phyloP scores from a whole-genome alignment of 2,888 invertebrate species.

The Caenorhabditis sp. region DNA sequence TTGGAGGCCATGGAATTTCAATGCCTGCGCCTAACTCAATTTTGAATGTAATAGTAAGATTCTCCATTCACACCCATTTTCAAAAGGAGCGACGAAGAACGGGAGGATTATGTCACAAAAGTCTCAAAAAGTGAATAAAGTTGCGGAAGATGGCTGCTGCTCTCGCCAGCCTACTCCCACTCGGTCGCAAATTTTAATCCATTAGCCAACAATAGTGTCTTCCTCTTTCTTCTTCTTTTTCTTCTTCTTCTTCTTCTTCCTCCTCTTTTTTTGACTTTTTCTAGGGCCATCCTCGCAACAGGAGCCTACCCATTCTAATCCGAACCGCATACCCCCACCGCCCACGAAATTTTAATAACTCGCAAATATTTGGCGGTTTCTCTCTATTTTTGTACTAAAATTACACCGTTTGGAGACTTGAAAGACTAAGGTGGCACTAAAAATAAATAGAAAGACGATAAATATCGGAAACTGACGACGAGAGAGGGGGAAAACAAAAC shows the following conservation, averaged over 20 bases:
- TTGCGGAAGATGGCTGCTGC: conserved; percentile 26
- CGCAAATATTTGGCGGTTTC: conserved; percentile 35
- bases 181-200: conserved; percentile 45
- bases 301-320: conserved; percentile 41
- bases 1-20: no score
- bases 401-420: background rate
- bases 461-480: conserved; percentile 14
- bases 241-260: background rate
- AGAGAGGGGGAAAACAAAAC: background rate
- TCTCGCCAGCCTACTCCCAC: background rate
- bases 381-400: conserved; percentile 13
- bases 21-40: no score
- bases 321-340: conserved; percentile 35
- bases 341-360: conserved; percentile 50
- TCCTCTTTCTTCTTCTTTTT: conserved; percentile 9
- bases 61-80: no score
- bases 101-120: background rate
- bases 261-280: no score
- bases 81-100: background rate
- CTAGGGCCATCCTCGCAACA: conserved; percentile 25
- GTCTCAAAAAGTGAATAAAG: background rate
- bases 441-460: conserved; percentile 2
- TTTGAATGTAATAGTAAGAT: no score
- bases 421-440: background rate
- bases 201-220: conserved; percentile 54